phyloP scores from a whole-genome alignment of 2,113 vertebrate species.

The Myodes glareolus region DNA sequence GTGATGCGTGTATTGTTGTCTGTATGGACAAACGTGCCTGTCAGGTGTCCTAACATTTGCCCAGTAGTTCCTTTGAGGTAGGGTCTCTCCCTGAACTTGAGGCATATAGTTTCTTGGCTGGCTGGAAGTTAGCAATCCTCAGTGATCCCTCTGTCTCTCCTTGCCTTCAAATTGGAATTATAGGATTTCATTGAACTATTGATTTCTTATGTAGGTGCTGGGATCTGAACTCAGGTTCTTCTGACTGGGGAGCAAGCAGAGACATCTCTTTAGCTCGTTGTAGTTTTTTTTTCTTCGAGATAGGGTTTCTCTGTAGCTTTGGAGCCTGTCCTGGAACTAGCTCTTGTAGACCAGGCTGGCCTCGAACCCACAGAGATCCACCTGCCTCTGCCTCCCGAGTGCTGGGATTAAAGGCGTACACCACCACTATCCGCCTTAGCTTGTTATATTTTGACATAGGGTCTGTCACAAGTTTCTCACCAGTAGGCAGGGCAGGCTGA shows the following conservation, averaged over 20 bases:
- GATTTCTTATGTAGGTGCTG: neutral
- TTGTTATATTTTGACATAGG: too few species aligned
- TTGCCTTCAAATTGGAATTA: neutral
- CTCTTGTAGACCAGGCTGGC: too few species aligned
- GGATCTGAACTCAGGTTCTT: neutral
- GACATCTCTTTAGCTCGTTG: neutral
- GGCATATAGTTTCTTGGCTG: neutral
- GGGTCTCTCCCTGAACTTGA: neutral
- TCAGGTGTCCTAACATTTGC: neutral
- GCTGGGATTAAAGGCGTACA: too few species aligned
- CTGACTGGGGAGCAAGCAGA: neutral
- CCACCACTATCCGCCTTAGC: neutral
- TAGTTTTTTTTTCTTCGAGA: too few species aligned
- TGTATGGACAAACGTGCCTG: neutral
- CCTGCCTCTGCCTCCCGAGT: too few species aligned
- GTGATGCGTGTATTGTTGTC: neutral
- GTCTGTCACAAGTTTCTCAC: neutral
- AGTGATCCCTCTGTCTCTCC: neutral
- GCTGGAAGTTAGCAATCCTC: neutral
- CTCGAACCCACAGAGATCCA: too few species aligned
- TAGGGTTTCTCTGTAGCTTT: too few species aligned
- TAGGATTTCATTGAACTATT: neutral
- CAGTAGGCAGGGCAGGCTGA: neutral
- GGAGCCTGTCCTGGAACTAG: too few species aligned
- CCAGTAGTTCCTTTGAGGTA: neutral